These are phyloP conservation scores for Elegia similella DNA, from an alignment of 2,888 invertebrate species.

Conservation along the genomic window DNA sequence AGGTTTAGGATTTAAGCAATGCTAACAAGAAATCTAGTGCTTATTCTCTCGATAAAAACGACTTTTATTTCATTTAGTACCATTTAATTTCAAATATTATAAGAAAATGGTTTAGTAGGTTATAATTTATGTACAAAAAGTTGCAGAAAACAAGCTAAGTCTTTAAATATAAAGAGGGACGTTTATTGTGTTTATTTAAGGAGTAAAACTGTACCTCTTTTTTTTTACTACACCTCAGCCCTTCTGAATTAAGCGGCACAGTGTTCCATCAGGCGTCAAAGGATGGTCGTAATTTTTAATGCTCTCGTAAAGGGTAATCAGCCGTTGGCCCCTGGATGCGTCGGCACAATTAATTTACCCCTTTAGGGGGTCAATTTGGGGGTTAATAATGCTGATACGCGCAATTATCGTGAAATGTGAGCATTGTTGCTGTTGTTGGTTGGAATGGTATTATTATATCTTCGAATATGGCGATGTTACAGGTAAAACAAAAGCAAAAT, in stretches of 20 bases:
- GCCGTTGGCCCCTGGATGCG: slow-evolving; percentile 1
- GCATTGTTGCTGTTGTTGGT: not conserved
- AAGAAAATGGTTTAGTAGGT: too few relatives aligned
- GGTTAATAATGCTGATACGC: slow-evolving; percentile 5
- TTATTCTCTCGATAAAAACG: too few relatives aligned
- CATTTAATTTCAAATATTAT: too few relatives aligned
- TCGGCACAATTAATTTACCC: slow-evolving; percentile 8
- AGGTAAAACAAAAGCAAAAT: too few relatives aligned
- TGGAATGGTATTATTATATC: not conserved
- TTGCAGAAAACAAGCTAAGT: too few relatives aligned
- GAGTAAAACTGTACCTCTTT: not conserved
- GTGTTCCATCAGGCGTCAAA: slow-evolving; percentile 11
- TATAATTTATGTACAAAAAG: too few relatives aligned
- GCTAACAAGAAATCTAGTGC: too few relatives aligned
- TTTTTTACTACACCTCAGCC: not conserved
- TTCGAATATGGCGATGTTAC: slow-evolving; percentile 5
- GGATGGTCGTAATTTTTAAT: slow-evolving; percentile 12
- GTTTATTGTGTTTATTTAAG: too few relatives aligned
- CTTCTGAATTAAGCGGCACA: not conserved
- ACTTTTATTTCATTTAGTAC: too few relatives aligned
- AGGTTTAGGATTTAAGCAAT: too few relatives aligned
- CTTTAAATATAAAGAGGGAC: too few relatives aligned
- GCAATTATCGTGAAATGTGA: slow-evolving; percentile 11
- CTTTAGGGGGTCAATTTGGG: not conserved
- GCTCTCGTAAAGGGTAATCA: slow-evolving; percentile 10